Percentiles rank a stretch among this genome's conserved stretches.
These are phyloP conservation scores for Isaurus tuberculatus DNA, from an alignment of 92 coral and sea anemone species.

Conservation along the genomic window DNA sequence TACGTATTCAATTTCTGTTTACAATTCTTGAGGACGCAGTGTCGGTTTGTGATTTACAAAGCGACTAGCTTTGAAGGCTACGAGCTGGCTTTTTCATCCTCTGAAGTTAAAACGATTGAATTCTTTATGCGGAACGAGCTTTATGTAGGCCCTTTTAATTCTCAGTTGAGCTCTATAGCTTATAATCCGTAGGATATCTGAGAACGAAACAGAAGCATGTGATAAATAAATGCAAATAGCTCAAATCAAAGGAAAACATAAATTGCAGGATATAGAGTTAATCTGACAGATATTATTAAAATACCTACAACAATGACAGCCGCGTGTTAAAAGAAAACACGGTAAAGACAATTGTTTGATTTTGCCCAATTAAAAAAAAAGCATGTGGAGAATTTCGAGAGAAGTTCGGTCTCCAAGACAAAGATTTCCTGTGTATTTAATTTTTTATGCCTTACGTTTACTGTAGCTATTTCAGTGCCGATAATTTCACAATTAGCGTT, in stretches of 20 bases:
- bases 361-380: conserved; percentile 12
- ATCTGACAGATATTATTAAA: conserved; percentile 84
- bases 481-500: background rate
- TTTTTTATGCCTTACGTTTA: background rate
- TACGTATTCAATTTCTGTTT: conserved; percentile 51
- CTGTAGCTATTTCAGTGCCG: background rate
- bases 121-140: background rate
- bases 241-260: conserved; percentile 71
- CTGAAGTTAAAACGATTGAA: background rate
- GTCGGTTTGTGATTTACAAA: conserved; percentile 23
- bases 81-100: background rate
- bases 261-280: conserved; percentile 65
- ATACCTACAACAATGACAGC: conserved; percentile 77
- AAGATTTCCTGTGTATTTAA: background rate
- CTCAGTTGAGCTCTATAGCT: background rate
- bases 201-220: conserved; percentile 42
- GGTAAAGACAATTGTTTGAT: conserved; percentile 59
- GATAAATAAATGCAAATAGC: conserved; percentile 75
- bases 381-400: background rate
- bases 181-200: conserved; percentile 38
- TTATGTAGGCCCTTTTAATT: conserved; percentile 8
- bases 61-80: background rate
- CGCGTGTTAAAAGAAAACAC: conserved; percentile 60
- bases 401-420: background rate
- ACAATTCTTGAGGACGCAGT: conserved; percentile 63